phyloP scores from a whole-genome alignment of 1,140 invertebrate genomes.

The Drosophila pectinifera region DNA sequence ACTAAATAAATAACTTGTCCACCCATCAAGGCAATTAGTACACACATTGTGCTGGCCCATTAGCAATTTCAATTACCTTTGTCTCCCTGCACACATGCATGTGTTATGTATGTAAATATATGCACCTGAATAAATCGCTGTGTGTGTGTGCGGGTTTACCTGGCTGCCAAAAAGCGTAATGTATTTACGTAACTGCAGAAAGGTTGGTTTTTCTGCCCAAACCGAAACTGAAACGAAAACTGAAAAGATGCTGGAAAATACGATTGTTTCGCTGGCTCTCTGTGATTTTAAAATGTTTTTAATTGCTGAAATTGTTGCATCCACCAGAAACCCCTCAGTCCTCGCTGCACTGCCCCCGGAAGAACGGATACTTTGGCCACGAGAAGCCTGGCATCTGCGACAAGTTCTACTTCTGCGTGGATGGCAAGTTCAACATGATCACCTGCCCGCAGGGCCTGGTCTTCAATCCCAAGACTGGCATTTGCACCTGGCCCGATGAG shows the following conservation, averaged over 20 bases:
- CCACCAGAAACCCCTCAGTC: conserved; percentile 90
- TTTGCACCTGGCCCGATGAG: conserved; percentile 96
- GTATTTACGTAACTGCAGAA: conserved; percentile 20
- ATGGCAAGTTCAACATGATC: conserved; percentile 95
- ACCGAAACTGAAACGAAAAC: background rate
- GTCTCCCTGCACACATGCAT: conserved; percentile 4
- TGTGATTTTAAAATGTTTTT: conserved; percentile 15
- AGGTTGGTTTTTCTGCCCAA: conserved; percentile 2
- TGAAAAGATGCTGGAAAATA: conserved; percentile 8
- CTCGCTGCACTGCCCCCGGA: conserved; percentile 90
- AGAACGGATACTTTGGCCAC: conserved; percentile 95
- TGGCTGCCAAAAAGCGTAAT: conserved; percentile 13
- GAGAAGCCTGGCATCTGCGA: conserved; percentile 92
- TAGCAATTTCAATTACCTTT: conserved; percentile 67
- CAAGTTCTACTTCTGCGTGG: conserved; percentile 96
- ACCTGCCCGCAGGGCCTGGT: conserved; percentile 94
- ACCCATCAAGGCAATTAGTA: conserved; percentile 49
- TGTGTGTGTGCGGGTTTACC: background rate
- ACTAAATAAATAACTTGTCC: conserved; percentile 50
- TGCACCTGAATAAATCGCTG: conserved; percentile 36
- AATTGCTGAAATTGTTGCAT: background rate
- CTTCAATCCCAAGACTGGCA: conserved; percentile 94
- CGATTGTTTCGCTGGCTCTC: background rate
- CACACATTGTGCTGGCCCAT: conserved; percentile 44
- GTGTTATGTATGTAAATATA: conserved; percentile 2